phyloP scores from a whole-genome alignment of 2,797 vertebrate genomes.

The Rhyacichthys aspro region DNA sequence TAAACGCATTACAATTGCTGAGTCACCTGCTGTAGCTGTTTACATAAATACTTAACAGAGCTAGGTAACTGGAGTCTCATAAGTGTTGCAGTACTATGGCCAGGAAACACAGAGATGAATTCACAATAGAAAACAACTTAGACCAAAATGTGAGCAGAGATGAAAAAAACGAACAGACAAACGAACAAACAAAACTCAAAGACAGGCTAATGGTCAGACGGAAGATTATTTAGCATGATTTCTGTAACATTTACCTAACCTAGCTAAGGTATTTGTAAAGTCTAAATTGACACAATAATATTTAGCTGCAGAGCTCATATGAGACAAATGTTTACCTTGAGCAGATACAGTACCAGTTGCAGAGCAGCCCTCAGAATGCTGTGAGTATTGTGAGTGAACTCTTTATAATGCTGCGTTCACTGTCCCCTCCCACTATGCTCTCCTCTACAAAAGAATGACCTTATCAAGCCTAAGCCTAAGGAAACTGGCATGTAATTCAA shows the following conservation, averaged over 20 bases:
- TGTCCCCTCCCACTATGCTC: slow-evolving; percentile 38
- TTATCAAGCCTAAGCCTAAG: slow-evolving; percentile 5
- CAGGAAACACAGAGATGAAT: slow-evolving; percentile 20
- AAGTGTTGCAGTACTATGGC: slow-evolving; percentile 15
- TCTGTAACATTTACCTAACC: no score
- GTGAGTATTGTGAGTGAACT: neutral
- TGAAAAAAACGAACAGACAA: no score
- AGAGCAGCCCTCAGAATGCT: neutral
- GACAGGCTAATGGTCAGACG: no score
- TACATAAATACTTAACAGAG: slow-evolving; percentile 30
- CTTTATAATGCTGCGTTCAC: slow-evolving; percentile 33
- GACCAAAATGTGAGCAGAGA: no score
- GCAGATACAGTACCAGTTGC: neutral
- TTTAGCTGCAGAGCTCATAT: no score
- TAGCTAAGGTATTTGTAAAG: no score
- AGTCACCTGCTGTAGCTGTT: slow-evolving; percentile 4
- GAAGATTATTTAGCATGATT: no score
- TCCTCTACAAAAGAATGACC: slow-evolving; percentile 2
- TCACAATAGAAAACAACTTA: neutral
- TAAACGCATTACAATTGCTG: neutral
- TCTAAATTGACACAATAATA: no score
- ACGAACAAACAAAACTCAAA: no score
- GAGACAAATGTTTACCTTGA: slow-evolving; percentile 39
- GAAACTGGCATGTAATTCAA: neutral
- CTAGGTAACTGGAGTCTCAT: slow-evolving; percentile 13